Base-by-base conservation (phyloP, 2,113 vertebrate species). In the Microtus montanus region DNA sequence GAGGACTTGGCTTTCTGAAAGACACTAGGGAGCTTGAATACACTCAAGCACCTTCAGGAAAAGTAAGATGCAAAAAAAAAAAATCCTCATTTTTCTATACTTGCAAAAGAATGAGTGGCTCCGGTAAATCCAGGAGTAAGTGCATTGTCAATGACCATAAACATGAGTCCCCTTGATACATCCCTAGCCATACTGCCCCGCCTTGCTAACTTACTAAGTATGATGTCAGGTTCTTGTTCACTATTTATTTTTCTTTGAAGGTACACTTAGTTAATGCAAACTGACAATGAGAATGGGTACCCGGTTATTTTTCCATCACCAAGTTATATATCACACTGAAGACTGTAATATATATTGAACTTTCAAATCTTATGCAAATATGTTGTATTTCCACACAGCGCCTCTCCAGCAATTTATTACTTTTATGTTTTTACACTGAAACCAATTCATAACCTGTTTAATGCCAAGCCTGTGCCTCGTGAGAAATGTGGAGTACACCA, bases 331-430 rank as follows among this genome's bases (percentile, higher is more conserved):
- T 94, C 79, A 83, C 22, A 70, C 35, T 85, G 83, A 95, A 93
- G 90, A 74, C 7, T 38, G 82, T 63, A 88, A 94, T 92, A 75
- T 85, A 78, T 79, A 35, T 82, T 93, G 93, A 94, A 94, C 87
- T 94, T 96, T 89, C 87, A 90, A 70, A 83, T 77, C 49, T 47
- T 90, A 94, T 66, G 68, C 66, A 97, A 96, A 95, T 96, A 47
- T 54, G 35, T 87, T 94, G 44, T 93, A 70, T 91, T 94, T 93
- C 66, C 70, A 73, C 88, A 47, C 68, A 90, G 88, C 52, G 78
- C 61, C 26, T 93, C 24, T 90, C 83, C 24, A 35, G 63, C 82
- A 90, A 90, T 89, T 89, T 94, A 94, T 96, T 97, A 64, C 78
- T 89, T 93, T 92, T 92, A 93, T 89, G 49, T 87, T 88, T 96